These are phyloP conservation scores for Nemoura dubitans DNA, from an alignment of 2,888 invertebrate species.

Conservation along the genomic window DNA sequence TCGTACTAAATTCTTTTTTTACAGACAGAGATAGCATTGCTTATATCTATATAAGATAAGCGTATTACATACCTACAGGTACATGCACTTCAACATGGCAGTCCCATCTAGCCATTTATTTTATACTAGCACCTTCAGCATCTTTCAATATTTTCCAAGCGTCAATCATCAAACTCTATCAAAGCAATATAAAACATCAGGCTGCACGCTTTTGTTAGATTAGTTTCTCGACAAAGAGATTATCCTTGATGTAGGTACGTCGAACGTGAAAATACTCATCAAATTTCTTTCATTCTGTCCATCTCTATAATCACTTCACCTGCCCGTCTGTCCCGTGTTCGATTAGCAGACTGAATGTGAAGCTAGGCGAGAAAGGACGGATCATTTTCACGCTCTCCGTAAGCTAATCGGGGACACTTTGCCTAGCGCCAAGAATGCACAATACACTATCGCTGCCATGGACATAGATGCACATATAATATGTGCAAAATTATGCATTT, in stretches of 20 bases:
- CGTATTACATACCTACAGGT: too few relatives aligned
- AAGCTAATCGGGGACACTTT: neutral
- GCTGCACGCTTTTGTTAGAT: conserved; percentile 3
- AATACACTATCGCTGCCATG: too few relatives aligned
- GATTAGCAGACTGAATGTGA: neutral
- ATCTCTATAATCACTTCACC: neutral
- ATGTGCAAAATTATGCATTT: too few relatives aligned
- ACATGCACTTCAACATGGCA: neutral
- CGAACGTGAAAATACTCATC: conserved; percentile 23
- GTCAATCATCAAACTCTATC: neutral
- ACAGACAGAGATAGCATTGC: neutral
- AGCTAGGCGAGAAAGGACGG: neutral
- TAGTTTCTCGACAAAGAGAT: conserved; percentile 3
- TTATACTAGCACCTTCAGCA: neutral
- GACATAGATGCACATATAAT: too few relatives aligned
- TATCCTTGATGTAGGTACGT: conserved; percentile 1
- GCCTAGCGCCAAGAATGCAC: neutral
- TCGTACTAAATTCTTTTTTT: neutral
- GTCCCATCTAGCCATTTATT: neutral
- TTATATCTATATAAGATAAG: too few relatives aligned
- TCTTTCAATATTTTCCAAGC: neutral
- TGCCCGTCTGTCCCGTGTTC: conserved; percentile 13
- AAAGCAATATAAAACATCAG: neutral
- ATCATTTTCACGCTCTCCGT: neutral
- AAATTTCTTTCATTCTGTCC: conserved; percentile 25